phyloP scores from a whole-genome alignment of 2,888 invertebrate genomes.

The Sialis fuliginosa region DNA sequence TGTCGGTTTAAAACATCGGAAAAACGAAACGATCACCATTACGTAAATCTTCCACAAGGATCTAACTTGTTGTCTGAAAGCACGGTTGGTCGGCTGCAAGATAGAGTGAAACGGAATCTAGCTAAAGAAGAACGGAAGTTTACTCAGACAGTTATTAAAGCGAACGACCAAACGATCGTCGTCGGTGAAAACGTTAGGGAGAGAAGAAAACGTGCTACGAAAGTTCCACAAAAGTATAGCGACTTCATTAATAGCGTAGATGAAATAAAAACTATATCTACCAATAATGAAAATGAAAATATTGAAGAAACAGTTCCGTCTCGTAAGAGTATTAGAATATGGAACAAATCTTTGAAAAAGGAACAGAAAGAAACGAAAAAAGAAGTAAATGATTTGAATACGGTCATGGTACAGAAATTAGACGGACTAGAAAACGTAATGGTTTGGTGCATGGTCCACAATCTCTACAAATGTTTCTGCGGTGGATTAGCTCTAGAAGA shows the following conservation, averaged over 20 bases:
- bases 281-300: conserved; percentile 11
- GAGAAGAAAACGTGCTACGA: conserved; percentile 35
- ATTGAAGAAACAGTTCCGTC: conserved; percentile 8
- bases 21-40: conserved; percentile 10
- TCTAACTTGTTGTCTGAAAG: conserved; percentile 19
- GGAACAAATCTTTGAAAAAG: conserved; percentile 1
- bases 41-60: conserved; percentile 16
- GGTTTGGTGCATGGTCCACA: conserved; percentile 48
- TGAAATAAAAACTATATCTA: conserved; percentile 6
- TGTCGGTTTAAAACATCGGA: conserved; percentile 21
- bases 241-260: conserved; percentile 27
- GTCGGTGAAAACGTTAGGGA: conserved; percentile 33
- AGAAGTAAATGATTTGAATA: conserved; percentile 11
- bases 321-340: conserved; percentile 2
- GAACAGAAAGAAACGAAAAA: conserved; percentile 1
- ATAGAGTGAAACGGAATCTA: conserved; percentile 32
- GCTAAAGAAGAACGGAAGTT: conserved; percentile 55
- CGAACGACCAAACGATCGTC: conserved; percentile 43
- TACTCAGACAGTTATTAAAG: conserved; percentile 48
- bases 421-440: conserved; percentile 27
- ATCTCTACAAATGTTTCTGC: conserved; percentile 47
- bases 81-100: conserved; percentile 25
- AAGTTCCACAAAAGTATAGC: conserved; percentile 40
- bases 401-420: background rate
- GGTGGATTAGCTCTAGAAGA: conserved; percentile 24